Evolutionary conservation across 2,888 invertebrate species (phyloP).

Genomic region (Catocala nupta): DNA sequence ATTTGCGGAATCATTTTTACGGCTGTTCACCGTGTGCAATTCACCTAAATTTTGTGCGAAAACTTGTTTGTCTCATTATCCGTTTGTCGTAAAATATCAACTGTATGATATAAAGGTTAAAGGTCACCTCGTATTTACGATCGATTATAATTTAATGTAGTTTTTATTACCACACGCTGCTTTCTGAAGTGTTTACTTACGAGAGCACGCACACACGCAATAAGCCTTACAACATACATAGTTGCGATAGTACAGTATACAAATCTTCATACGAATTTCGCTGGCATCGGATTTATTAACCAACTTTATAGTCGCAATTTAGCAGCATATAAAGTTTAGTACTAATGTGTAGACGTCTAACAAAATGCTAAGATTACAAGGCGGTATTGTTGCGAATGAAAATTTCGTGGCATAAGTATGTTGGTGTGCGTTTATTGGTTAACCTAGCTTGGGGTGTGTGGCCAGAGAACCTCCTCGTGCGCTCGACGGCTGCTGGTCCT

Average conservation of each 20-base stretch:
- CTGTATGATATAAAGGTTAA: slow-evolving; percentile 42
- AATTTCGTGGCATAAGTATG: too few species aligned
- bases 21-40: slow-evolving; percentile 25
- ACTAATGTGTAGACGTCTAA: background rate
- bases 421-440: too few species aligned
- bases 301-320: too few species aligned
- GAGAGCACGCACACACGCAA: slow-evolving; percentile 15
- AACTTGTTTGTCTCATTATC: slow-evolving; percentile 47
- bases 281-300: background rate
- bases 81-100: slow-evolving; percentile 45
- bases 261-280: too few species aligned
- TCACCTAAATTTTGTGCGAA: slow-evolving; percentile 26
- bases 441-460: too few species aligned
- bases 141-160: slow-evolving; percentile 48
- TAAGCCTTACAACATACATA: too few species aligned
- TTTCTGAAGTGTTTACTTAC: slow-evolving; percentile 25
- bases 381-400: too few species aligned
- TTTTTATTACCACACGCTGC: slow-evolving; percentile 34
- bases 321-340: background rate
- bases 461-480: too few species aligned
- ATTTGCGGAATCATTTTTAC: slow-evolving; percentile 54
- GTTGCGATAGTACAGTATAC: too few species aligned
- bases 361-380: too few species aligned
- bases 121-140: slow-evolving; percentile 47
- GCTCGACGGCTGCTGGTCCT: too few species aligned